phyloP scores from a whole-genome alignment of 2,113 vertebrate genomes.

The Petroica traversi region DNA sequence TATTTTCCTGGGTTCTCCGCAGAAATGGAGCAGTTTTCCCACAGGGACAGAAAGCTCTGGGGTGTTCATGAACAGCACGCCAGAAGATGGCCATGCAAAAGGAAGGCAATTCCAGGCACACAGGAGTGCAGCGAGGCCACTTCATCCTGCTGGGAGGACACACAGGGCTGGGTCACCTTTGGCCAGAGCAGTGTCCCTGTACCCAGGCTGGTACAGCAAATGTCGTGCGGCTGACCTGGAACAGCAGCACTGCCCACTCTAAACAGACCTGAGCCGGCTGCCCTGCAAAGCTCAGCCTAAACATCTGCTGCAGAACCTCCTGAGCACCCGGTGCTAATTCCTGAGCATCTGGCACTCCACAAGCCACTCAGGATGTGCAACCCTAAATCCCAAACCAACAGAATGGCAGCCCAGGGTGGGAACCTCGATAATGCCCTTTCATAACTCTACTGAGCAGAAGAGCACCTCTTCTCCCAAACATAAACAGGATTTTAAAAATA shows the following conservation, averaged over 20 bases:
- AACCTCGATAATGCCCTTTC: fast-evolving
- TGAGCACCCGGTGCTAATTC: fast-evolving
- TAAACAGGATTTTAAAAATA: background rate
- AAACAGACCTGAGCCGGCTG: fast-evolving
- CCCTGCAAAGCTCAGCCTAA: background rate
- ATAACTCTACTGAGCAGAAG: background rate
- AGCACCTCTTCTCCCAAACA: background rate
- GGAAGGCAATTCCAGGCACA: fast-evolving
- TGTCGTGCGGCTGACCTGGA: fast-evolving
- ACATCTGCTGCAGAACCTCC: background rate
- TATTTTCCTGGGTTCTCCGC: background rate
- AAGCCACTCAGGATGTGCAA: background rate
- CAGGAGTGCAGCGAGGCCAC: background rate
- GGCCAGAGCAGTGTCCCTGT: background rate
- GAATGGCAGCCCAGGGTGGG: background rate
- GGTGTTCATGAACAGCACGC: fast-evolving
- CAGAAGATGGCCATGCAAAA: background rate
- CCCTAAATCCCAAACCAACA: background rate
- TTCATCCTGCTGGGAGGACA: fast-evolving
- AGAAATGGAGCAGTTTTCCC: background rate
- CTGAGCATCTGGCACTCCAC: background rate
- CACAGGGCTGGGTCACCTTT: background rate
- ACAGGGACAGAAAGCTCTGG: background rate
- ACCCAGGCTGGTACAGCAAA: background rate
- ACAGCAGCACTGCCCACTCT: fast-evolving